Percentiles rank a stretch among this genome's conserved stretches.
Conservation (phyloP, 2,113 vertebrate genomes). For the Hippopotamus amphibius region DNA sequence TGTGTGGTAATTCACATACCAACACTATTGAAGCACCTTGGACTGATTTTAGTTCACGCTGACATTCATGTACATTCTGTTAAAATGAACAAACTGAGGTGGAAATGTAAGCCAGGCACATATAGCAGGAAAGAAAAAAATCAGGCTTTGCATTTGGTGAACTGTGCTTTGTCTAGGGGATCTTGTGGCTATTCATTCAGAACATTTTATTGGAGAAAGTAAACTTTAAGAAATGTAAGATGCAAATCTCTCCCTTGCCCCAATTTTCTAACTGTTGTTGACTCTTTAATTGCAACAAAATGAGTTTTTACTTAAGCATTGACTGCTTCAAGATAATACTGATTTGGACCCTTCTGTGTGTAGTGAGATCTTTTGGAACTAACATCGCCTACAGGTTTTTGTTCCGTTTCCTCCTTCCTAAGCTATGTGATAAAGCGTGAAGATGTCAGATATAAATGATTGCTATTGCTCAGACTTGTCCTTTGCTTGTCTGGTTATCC, state of each 20-base stretch:
- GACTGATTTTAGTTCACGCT: slow-evolving; percentile 34
- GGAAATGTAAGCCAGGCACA: neutral
- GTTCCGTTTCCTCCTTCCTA: slow-evolving; percentile 45
- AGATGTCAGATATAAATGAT: slow-evolving; percentile 69
- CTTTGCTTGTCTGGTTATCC: slow-evolving; percentile 78
- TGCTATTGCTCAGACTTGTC: slow-evolving; percentile 60
- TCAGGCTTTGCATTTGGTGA: neutral
- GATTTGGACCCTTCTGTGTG: neutral
- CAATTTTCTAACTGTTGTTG: neutral
- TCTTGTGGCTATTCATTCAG: neutral
- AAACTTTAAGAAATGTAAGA: neutral
- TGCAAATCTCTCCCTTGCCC: neutral
- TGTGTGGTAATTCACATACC: neutral
- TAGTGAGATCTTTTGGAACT: slow-evolving; percentile 35
- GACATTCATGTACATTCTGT: slow-evolving; percentile 18
- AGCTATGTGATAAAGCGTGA: slow-evolving; percentile 64
- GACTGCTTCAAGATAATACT: slow-evolving; percentile 8
- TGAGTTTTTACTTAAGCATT: neutral
- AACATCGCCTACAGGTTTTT: neutral
- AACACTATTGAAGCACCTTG: slow-evolving; percentile 36
- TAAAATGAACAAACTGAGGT: slow-evolving; percentile 33
- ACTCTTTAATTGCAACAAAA: slow-evolving; percentile 35
- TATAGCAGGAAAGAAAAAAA: neutral
- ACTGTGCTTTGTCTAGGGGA: neutral
- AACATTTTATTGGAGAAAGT: slow-evolving; percentile 29